Base-by-base conservation (phyloP, 2,797 vertebrate species). In the Poeciliopsis infans region DNA sequence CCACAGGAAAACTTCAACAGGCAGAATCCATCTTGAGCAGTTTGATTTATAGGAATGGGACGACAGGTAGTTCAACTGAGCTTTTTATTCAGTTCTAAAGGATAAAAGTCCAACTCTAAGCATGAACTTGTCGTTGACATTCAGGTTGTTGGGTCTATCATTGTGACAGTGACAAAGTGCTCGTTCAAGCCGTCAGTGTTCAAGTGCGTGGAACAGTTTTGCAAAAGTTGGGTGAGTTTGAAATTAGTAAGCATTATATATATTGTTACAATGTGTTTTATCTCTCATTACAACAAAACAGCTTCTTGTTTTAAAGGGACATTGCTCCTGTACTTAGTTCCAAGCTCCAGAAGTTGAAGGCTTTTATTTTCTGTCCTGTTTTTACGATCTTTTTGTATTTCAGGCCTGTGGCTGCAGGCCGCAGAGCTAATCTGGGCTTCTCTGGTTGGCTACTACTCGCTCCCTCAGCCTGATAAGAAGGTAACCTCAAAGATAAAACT, bases 391-490 rank as follows among this genome's bases (percentile, higher is more conserved):
- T 75, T 2, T 76, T 20, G 5, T 20, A 31, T 90, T 85, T 59
- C 90, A 99, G 98, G 98, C 28, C 93, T 99, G 92, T 99, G 98
- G 98, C 95, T 96, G 0, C 96, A 98, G 87, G 97, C 98, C 1
- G 97, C 97, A 5, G 96, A 98, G 86, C 77, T 99, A 45, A 95
- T 97, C 59, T 98, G 97, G 97, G 96, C 96, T 15, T 99, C 98
- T 0, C 78, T 99, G 57, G 91, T 97, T 5, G 98, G 98, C 2
- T 99, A 95, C 83, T 95, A 96, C 81, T 83, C 95, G 4, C 97
- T 99, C 76, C 97, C 97, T 82, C 95, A 96, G 39, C 97, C 97
- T 41, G 98, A 99, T 88, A 99, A 97, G 95, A 99, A 99, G 97
- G 98, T 99, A 51, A 0, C 7, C 7, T 10, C 11, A 16, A 71